Conservation (phyloP, 2,888 invertebrate genomes). For the Acleris holmiana region DNA sequence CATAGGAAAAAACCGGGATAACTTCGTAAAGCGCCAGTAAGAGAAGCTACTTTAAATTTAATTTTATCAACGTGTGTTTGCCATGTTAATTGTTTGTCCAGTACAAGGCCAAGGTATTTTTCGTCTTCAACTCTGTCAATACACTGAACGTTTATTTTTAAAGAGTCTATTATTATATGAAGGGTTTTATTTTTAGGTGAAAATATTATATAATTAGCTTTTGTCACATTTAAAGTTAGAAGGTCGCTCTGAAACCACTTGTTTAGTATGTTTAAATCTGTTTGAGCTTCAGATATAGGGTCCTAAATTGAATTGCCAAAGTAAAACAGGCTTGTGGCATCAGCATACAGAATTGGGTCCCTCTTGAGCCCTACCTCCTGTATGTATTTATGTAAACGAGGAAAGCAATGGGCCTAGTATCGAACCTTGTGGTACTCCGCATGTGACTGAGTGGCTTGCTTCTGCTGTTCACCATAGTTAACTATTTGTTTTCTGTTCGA, state of each 20-base stretch:
- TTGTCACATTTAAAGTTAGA: background rate
- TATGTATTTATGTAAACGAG: background rate
- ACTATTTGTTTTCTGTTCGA: background rate
- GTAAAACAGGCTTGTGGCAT: background rate
- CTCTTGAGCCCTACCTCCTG: background rate
- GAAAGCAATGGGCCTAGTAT: background rate
- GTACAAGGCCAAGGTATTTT: background rate
- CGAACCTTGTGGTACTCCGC: background rate
- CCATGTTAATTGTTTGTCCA: background rate
- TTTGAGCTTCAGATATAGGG: background rate
- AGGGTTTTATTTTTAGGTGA: background rate
- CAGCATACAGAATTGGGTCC: too few species aligned
- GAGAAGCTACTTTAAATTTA: background rate
- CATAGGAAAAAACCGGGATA: background rate
- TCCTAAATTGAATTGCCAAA: background rate
- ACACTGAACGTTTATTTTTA: background rate
- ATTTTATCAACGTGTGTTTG: background rate
- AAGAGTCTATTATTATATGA: background rate
- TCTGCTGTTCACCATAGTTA: background rate
- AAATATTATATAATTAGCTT: background rate
- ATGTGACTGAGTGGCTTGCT: background rate
- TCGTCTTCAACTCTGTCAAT: background rate
- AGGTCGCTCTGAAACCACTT: background rate
- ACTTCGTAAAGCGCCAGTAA: background rate
- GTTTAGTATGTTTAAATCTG: background rate